Evolutionary conservation across 1,140 invertebrate species (phyloP).

Genomic region (Episyrphus balteatus): DNA sequence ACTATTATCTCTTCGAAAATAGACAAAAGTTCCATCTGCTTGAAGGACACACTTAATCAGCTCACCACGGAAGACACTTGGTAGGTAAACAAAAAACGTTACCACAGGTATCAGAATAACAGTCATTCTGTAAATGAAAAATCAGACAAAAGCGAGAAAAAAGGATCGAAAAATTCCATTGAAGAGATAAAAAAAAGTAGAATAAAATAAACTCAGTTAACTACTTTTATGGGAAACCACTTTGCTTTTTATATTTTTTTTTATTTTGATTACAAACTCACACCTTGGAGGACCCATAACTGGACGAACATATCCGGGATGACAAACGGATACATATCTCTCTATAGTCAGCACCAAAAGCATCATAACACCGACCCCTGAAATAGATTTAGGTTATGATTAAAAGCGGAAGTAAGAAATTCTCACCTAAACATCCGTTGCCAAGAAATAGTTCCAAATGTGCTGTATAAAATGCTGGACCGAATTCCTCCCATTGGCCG

Average conservation of each 20-base stretch:
- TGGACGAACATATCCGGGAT: constrained; percentile 52
- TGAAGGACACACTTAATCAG: constrained; percentile 44
- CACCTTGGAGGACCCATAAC: constrained; percentile 45
- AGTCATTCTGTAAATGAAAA: constrained; percentile 35
- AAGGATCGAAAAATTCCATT: neutral
- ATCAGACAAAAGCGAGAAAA: neutral
- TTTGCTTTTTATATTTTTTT: neutral
- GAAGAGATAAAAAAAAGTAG: neutral
- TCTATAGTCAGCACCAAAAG: constrained; percentile 67
- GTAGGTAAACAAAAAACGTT: constrained; percentile 54
- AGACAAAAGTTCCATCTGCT: constrained; percentile 41
- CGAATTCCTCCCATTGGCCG: constrained; percentile 49
- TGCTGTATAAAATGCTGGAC: constrained; percentile 59
- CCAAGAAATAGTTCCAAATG: constrained; percentile 63
- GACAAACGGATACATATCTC: constrained; percentile 70
- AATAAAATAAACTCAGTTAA: neutral
- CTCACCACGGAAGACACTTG: constrained; percentile 50
- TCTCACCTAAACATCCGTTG: constrained; percentile 57
- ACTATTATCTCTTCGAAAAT: constrained; percentile 46
- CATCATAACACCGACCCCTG: constrained; percentile 65
- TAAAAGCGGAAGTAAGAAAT: neutral
- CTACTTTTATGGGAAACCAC: neutral
- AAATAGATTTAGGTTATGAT: constrained; percentile 1
- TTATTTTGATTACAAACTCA: constrained; percentile 7
- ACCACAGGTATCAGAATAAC: constrained; percentile 48